A percentile compares a stretch with the other conserved stretches of the same genome.
These are phyloP conservation scores for Crypturellus tataupa DNA, from an alignment of 2,797 vertebrate genomes.

Conservation along the genomic window DNA sequence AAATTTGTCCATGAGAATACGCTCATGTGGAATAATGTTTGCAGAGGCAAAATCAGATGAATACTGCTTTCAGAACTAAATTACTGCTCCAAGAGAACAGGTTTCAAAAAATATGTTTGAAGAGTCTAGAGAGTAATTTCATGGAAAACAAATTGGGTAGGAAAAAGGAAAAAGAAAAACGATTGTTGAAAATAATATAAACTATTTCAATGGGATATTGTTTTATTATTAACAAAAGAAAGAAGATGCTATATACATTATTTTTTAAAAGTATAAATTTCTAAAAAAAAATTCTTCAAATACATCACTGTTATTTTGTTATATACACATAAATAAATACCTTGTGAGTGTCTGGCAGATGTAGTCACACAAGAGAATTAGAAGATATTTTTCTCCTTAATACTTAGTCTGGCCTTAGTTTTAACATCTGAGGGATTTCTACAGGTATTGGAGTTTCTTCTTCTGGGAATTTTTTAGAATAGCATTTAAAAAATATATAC, in stretches of 20 bases:
- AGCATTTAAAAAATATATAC: neutral
- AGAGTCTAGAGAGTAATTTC: conserved; percentile 67
- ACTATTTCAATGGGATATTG: neutral
- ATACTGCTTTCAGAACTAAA: conserved; percentile 73
- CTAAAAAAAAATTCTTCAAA: neutral
- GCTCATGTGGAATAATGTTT: conserved; percentile 61
- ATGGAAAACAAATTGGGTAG: conserved; percentile 60
- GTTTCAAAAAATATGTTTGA: conserved; percentile 64
- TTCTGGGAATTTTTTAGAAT: neutral
- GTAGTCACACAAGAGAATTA: accelerated
- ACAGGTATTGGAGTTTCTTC: neutral
- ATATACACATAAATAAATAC: neutral
- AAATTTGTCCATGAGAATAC: conserved; percentile 69
- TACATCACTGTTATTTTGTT: neutral
- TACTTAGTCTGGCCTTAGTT: neutral
- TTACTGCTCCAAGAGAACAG: conserved; percentile 63
- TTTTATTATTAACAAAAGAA: conserved; percentile 4
- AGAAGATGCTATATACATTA: neutral
- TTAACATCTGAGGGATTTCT: neutral
- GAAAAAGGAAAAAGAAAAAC: neutral
- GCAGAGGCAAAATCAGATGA: conserved; percentile 69
- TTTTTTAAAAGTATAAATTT: neutral
- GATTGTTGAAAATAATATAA: neutral
- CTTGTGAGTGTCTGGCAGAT: neutral
- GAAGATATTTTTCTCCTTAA: neutral